Conservation (phyloP, 2,797 vertebrate species). For the Lophotriccus pileatus region DNA sequence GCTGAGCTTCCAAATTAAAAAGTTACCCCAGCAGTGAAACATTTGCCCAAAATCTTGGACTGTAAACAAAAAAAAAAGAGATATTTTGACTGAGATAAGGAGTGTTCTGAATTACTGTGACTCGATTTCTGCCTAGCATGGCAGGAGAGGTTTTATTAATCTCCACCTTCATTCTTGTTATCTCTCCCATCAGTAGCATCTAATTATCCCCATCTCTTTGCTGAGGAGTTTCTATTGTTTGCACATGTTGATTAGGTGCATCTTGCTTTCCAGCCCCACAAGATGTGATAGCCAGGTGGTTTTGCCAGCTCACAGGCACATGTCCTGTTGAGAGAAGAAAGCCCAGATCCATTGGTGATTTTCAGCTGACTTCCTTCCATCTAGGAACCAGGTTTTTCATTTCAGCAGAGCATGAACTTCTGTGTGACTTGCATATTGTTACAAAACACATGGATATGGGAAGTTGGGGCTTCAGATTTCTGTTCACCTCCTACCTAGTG, state of each 20-base stretch:
- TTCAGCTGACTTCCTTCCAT: not conserved
- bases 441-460: not conserved
- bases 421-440: not conserved
- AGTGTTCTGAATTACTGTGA: not conserved
- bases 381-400: accelerated
- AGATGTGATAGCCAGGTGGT: accelerated
- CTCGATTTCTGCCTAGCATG: not conserved
- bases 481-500: not conserved
- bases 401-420: not conserved
- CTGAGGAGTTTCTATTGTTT: not conserved
- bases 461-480: not conserved
- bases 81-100: not conserved
- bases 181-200: not conserved
- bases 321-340: not conserved
- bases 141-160: not conserved
- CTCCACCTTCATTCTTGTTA: not conserved
- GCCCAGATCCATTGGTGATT: not conserved
- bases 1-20: not conserved
- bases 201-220: not conserved
- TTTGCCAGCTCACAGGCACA: not conserved
- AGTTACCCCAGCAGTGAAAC: not conserved
- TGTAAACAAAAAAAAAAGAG: not conserved
- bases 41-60: not conserved
- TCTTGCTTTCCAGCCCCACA: not conserved
- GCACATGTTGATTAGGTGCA: not conserved